phyloP scores from a whole-genome alignment of 2,113 vertebrate species.

The Caranx ignobilis region DNA sequence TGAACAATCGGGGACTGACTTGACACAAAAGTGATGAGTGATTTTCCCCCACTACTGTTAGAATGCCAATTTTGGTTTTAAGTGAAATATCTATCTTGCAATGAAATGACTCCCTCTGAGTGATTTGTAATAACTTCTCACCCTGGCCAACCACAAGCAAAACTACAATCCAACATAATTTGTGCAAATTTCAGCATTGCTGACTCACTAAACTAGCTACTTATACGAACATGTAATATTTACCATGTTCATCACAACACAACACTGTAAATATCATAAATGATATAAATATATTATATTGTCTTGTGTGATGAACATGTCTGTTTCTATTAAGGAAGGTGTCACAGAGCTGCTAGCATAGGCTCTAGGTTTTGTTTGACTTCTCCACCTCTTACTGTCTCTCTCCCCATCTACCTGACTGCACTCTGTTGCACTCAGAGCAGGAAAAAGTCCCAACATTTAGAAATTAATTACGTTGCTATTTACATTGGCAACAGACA shows the following conservation, averaged over 20 bases:
- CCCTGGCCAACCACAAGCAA: no score
- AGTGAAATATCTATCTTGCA: no score
- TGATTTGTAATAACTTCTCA: no score
- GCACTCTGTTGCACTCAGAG: neutral
- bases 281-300: no score
- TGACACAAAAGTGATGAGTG: neutral
- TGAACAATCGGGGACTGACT: no score
- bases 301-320: neutral
- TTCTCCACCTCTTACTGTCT: neutral
- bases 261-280: neutral
- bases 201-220: neutral
- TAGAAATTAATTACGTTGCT: neutral
- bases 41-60: neutral
- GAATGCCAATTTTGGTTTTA: neutral
- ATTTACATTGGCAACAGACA: constrained; percentile 38
- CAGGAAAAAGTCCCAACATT: constrained; percentile 1
- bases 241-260: neutral
- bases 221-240: neutral
- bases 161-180: neutral
- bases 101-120: no score
- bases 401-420: neutral
- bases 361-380: neutral
- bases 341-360: neutral
- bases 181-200: constrained; percentile 10
- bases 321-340: no score